Evolutionary conservation across 2,888 invertebrate genomes (phyloP), one percentile per base, ranked within the genome.

Genomic region (Steinernema hermaphroditum): DNA sequence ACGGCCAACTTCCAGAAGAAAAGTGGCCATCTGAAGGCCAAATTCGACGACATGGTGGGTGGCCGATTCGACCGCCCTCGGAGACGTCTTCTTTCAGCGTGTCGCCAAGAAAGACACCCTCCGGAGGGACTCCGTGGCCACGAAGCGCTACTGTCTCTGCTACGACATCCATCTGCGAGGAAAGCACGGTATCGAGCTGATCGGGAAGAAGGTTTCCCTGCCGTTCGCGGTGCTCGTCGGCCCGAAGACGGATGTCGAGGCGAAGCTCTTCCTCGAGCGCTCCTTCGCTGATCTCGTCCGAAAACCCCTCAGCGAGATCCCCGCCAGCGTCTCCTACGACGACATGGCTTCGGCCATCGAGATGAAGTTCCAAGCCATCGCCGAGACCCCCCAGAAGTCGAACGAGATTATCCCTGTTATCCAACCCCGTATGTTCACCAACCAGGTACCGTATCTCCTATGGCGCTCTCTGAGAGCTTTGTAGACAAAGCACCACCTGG

Each of bases 141-240:
- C 81, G 6, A 82, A 80, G 62, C 72, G 84, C 49, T 84, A 84
- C 72, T 84, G 84, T 69, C 78, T 85, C 19, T 85, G 85, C 73
- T 85, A 85, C 72, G 82, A 79, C 68, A 80, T 85, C 29, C 77
- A 80, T 46, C 41, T 85, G 37, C 74, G 75, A 9, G 79, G 76
- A 8, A 82, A 79, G 71, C 83, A 85, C 75, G 84, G 82, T 19
- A 80, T 85, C 41, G 84, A 85, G 37, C 74, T 85, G 12, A 81
- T 86, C 46, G 75, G 78, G 16, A 82, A 80, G 71, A 81, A 85
- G 80, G 85, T 85, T 8, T 86, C 85, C 0, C 80, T 85, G 0
- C 85, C 85, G 8, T 85, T 85, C 72, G 85, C 85, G 0, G 85
- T 85, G 19, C 74, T 85, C 2, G 85, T 85, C 24, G 85, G 85